Percentiles rank a stretch among this genome's conserved stretches.
These are phyloP conservation scores for Plebejus melissa DNA, from an alignment of 2,888 invertebrate species.

Conservation along the genomic window DNA sequence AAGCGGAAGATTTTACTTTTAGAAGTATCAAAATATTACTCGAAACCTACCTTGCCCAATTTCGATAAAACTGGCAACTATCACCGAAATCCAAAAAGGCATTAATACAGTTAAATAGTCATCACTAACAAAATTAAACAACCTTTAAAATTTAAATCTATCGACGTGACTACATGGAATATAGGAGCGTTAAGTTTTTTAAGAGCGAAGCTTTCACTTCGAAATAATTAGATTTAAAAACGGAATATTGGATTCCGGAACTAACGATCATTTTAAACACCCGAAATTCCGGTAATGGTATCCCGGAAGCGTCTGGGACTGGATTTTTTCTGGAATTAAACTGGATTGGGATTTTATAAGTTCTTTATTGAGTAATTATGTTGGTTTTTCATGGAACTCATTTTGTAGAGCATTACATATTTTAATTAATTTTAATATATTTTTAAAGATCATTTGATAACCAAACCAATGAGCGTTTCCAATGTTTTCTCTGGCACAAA, in stretches of 20 bases:
- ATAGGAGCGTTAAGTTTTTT: not conserved
- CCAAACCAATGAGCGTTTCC: no score
- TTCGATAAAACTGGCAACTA: no score
- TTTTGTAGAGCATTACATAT: no score
- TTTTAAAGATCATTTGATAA: no score
- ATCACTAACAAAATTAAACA: not conserved
- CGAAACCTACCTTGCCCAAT: no score
- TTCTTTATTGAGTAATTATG: no score
- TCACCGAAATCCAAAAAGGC: no score
- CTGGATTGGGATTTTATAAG: not conserved
- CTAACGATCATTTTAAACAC: slow-evolving; percentile 11
- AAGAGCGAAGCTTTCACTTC: not conserved
- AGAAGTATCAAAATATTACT: no score
- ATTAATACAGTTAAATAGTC: not conserved
- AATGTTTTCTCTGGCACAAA: no score
- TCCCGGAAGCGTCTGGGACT: not conserved
- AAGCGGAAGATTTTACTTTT: no score
- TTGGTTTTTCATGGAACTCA: no score
- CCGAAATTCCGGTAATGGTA: slow-evolving; percentile 1
- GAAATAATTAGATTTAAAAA: not conserved
- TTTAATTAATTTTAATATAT: no score
- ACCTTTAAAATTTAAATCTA: not conserved
- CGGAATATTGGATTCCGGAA: slow-evolving; percentile 9
- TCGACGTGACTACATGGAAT: not conserved
- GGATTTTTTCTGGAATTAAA: not conserved